Evolutionary conservation across 2,888 invertebrate genomes (phyloP).

Genomic region (Perithous albicinctus): DNA sequence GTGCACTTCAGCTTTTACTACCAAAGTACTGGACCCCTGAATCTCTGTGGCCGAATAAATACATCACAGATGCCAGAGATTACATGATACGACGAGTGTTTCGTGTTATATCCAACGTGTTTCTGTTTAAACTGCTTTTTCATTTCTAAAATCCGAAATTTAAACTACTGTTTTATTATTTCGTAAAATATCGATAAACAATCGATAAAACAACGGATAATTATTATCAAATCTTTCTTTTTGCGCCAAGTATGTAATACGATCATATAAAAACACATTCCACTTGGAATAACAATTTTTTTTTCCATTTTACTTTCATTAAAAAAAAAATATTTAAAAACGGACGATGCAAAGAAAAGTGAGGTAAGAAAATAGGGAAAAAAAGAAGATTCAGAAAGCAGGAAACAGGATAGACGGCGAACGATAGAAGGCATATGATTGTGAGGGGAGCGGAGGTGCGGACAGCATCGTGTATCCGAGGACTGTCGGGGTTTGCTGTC

Average conservation of each 20-base stretch:
- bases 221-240: too few species aligned
- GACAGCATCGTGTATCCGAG: conserved; percentile 45
- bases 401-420: conserved; percentile 55
- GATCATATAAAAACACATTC: too few species aligned
- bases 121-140: not conserved
- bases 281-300: too few species aligned
- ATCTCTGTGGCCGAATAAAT: not conserved
- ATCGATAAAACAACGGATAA: too few species aligned
- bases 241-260: too few species aligned
- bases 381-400: conserved; percentile 47
- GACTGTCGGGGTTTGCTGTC: conserved; percentile 28
- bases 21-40: not conserved
- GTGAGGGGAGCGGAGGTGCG: conserved; percentile 26
- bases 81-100: conserved; percentile 7
- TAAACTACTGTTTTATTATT: too few species aligned
- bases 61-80: not conserved
- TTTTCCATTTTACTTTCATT: too few species aligned
- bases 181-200: too few species aligned
- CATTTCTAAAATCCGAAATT: not conserved
- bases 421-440: conserved; percentile 67
- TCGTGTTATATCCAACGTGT: not conserved
- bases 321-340: too few species aligned
- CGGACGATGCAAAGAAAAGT: conserved; percentile 6
- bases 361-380: not conserved
- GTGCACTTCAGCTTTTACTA: conserved; percentile 61